Conservation (phyloP, 2,113 vertebrate species). For the Sturnus vulgaris region DNA sequence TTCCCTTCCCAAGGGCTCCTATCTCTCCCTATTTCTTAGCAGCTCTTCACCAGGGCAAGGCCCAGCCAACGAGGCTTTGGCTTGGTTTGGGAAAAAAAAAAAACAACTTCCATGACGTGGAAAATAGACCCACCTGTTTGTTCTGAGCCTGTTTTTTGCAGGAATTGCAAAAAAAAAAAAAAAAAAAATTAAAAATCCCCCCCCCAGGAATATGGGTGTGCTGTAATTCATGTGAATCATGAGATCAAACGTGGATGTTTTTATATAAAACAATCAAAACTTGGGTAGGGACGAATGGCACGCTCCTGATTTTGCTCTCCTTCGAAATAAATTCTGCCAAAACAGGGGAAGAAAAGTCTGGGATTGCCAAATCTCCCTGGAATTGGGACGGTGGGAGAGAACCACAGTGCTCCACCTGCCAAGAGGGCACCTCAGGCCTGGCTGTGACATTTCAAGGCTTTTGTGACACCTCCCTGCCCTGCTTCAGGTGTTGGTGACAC, state of each 20-base stretch:
- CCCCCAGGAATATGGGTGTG: too few relatives aligned
- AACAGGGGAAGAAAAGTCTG: background rate
- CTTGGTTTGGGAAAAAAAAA: background rate
- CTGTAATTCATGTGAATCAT: background rate
- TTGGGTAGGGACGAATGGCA: background rate
- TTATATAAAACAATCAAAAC: background rate
- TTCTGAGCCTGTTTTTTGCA: background rate
- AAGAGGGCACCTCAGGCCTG: background rate
- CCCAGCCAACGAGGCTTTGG: background rate
- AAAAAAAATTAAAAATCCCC: too few relatives aligned
- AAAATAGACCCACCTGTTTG: background rate
- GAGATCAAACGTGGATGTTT: background rate
- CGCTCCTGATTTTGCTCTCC: background rate
- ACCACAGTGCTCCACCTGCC: background rate
- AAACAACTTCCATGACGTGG: accelerated
- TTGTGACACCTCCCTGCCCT: background rate
- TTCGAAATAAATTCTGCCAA: background rate
- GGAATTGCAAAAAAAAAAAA: background rate
- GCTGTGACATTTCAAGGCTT: background rate
- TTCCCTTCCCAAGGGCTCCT: slow-evolving; percentile 40
- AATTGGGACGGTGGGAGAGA: background rate
- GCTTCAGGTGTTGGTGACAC: background rate
- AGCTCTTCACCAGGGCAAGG: background rate
- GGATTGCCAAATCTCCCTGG: background rate
- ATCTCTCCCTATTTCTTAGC: background rate